phyloP scores from a whole-genome alignment of 2,113 vertebrate genomes.

The Coryphaenoides rupestris region DNA sequence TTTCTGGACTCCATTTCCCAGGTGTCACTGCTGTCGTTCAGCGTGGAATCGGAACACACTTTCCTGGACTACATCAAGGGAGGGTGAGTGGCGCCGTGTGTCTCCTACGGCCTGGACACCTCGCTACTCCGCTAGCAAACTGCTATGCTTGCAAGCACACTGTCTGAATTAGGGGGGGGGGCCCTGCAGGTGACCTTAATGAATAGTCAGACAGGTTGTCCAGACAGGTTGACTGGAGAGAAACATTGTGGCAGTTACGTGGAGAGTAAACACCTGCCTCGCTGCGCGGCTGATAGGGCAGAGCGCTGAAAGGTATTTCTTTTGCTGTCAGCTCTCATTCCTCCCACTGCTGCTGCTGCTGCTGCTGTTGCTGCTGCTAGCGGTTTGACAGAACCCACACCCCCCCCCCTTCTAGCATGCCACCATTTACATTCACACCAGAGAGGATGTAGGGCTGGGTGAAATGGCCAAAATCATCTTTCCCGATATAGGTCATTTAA shows the following conservation, averaged over 20 bases:
- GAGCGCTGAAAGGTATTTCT: no score
- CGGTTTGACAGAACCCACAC: neutral
- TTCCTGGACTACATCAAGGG: conserved; percentile 97
- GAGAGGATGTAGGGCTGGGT: no score
- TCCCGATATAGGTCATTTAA: no score
- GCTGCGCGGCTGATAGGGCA: no score
- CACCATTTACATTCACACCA: no score
- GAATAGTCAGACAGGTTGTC: no score
- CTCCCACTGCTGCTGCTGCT: neutral
- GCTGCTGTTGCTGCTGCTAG: conserved; percentile 6
- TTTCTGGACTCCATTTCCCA: conserved; percentile 49
- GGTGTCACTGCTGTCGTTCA: conserved; percentile 90
- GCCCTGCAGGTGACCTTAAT: no score
- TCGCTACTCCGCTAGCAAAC: no score
- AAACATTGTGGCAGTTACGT: neutral
- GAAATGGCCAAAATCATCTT: no score
- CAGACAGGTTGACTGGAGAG: neutral
- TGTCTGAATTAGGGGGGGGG: no score
- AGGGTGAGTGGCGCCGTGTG: conserved; percentile 76
- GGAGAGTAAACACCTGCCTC: neutral
- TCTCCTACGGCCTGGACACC: neutral
- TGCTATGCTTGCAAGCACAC: no score
- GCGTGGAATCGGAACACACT: conserved; percentile 87
- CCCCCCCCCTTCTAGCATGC: no score
- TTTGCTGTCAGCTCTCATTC: neutral